A percentile compares a stretch with the other conserved stretches of the same genome.
These are phyloP conservation scores for Poeciliopsis presidionis DNA, from an alignment of 2,797 vertebrate species.

Conservation along the genomic window DNA sequence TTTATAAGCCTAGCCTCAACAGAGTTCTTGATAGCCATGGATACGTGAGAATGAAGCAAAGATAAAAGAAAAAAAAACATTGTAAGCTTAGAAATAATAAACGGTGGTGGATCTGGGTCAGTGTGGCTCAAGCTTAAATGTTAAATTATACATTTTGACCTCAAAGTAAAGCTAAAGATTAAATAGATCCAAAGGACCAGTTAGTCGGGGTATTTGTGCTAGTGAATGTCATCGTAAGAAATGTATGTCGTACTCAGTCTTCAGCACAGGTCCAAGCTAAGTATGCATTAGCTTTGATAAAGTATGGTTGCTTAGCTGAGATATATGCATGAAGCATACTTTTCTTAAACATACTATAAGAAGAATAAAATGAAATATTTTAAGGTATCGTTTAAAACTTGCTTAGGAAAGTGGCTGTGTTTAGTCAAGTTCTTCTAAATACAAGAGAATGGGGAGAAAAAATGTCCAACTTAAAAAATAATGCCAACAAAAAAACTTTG, in stretches of 20 bases:
- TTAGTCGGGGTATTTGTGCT: not conserved
- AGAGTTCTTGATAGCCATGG: too few species aligned
- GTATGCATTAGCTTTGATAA: not conserved
- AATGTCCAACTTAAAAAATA: not conserved
- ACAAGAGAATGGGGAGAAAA: not conserved
- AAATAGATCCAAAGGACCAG: not conserved
- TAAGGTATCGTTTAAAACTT: not conserved
- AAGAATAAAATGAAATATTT: not conserved
- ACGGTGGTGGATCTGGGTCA: too few species aligned
- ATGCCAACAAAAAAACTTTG: not conserved
- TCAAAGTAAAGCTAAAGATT: too few species aligned
- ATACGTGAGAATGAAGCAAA: too few species aligned
- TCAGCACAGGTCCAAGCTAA: not conserved
- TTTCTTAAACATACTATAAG: not conserved
- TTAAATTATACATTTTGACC: too few species aligned
- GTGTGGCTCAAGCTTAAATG: too few species aligned
- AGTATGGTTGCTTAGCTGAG: not conserved
- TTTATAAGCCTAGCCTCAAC: not conserved
- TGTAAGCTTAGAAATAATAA: too few species aligned
- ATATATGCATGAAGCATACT: not conserved
- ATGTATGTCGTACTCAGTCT: not conserved
- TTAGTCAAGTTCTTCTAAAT: not conserved
- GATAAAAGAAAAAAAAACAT: too few species aligned
- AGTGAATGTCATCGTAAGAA: not conserved
- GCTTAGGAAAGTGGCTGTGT: not conserved